Evolutionary conservation across 2,797 vertebrate species (phyloP).

Genomic region (Gambusia yucatana): DNA sequence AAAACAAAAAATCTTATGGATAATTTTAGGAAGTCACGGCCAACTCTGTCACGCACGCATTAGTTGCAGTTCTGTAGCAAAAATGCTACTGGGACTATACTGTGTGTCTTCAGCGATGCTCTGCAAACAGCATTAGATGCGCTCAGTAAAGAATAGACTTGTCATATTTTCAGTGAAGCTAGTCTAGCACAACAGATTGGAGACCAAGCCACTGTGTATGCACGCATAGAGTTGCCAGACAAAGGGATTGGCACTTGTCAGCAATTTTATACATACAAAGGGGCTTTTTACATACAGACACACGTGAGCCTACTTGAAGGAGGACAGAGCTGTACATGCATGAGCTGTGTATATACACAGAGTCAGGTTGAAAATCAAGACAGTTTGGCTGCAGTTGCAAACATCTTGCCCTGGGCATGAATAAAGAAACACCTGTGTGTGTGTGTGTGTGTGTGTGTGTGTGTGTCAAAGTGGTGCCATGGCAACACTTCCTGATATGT

Average conservation of each 20-base stretch:
- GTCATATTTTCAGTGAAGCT: constrained; percentile 75
- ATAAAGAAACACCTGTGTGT: constrained; percentile 72
- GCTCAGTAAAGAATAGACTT: constrained; percentile 79
- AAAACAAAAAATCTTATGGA: constrained; percentile 68
- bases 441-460: constrained; percentile 58
- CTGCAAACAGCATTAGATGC: constrained; percentile 79
- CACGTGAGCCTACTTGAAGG: constrained; percentile 53
- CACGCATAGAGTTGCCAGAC: constrained; percentile 70
- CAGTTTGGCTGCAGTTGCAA: constrained; percentile 69
- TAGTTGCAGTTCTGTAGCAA: constrained; percentile 63
- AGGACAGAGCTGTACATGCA: constrained; percentile 37
- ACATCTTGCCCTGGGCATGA: constrained; percentile 69
- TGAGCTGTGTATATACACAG: constrained; percentile 22
- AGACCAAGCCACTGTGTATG: constrained; percentile 65
- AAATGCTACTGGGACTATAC: constrained; percentile 61
- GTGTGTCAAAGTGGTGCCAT: constrained; percentile 71
- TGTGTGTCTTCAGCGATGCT: constrained; percentile 73
- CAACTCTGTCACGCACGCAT: constrained; percentile 71
- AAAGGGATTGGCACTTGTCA: constrained; percentile 76
- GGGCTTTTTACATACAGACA: constrained; percentile 48
- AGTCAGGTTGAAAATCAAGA: constrained; percentile 51
- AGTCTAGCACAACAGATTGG: constrained; percentile 75
- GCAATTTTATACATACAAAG: constrained; percentile 71
- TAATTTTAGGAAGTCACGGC: constrained; percentile 67
- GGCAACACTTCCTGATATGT: constrained; percentile 70